Evolutionary conservation across 2,797 vertebrate genomes (phyloP), one percentile per base, ranked within the genome.

Genomic region (Poecilia picta): DNA sequence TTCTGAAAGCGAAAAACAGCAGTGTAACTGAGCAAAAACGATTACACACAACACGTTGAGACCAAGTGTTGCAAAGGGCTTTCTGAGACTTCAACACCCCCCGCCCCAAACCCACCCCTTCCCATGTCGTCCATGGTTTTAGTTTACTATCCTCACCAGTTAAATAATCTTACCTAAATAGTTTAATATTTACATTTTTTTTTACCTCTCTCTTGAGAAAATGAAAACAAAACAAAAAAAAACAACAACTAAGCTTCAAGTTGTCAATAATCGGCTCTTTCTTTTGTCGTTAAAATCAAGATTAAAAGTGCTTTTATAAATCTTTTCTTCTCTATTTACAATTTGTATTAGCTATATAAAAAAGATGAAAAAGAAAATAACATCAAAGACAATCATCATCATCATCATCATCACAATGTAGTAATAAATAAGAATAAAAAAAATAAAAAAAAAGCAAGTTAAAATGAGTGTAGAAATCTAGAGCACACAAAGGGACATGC

Each of bases 281-380:
- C 90, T 95, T 95, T 94, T 88, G 94, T 96, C 97, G 92, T 96
- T 97, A 97, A 98, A 98, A 98, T 98, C 97, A 98, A 97, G 97
- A 97, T 98, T 96, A 97, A 99, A 99, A 99, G 98, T 99, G 98
- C 98, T 99, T 98, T 97, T 97, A 97, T 98, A 98, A 98, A 96
- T 96, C 96, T 96, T 98, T 96, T 97, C 95, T 97, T 96, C 95
- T 95, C 94, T 99, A 98, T 99, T 96, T 99, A 98, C 98, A 98
- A 96, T 97, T 96, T 95, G 94, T 96, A 95, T 95, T 94, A 93
- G 92, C 93, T 95, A 96, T 95, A 94, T 94, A 94, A 94, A 93
- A 93, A 93, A 90, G 80, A 87, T 72, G 80, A 82, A 89, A 86
- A 89, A 85, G 83, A 85, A 91, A 80, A 83, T 87, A 90, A 83